Base-by-base conservation (phyloP, 2,797 vertebrate species). In the Chloroceryle inda region DNA sequence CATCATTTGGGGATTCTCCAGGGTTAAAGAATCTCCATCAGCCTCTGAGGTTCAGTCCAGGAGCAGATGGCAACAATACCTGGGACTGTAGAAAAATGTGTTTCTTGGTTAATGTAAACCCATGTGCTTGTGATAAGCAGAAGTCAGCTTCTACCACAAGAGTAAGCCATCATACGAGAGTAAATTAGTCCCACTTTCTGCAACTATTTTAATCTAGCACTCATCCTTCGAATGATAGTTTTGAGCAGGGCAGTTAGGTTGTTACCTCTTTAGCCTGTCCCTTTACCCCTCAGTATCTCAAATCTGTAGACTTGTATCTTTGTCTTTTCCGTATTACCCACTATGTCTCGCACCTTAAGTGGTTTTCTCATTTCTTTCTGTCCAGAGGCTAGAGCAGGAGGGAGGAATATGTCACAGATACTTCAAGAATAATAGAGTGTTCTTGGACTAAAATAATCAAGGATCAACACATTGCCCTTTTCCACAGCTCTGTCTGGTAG, bases 401-500 rank as follows among this genome's bases (percentile, higher is more conserved):
- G 35, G 11, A 71, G 45, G 49, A 89, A 64, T 74, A 35, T 24
- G 21, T 10, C 44, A 45, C 40, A 80, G 49, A 58, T 23, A 29
- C 40, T 59, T 82, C 14, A 69, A 10, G 2, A 79, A 53, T 63
- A 81, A 44, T 58, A 35, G 37, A 35, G 40, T 49, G 29, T 44
- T 93, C 23, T 55, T 86, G 80, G 47, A 17, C 71, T 73, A 27
- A 77, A 84, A 69, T 55, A 81, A 61, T 71, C 33, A 53, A 79
- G 22, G 40, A 21, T 37, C 3, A 2, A 77, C 69, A 81, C 29
- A 8, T 2, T 0, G 5, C 62, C 58, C 58, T 89, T 92, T 88
- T 78, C 78, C 72, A 75, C 94, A 75, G 29, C 64, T 91, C 61
- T 44, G 26, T 55, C 45, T 85, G 68, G 44, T 76, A 83, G 40